Conservation (phyloP, 30 jellyfish, hydroid and myxozoan species). For the Cassiopea andromeda region DNA sequence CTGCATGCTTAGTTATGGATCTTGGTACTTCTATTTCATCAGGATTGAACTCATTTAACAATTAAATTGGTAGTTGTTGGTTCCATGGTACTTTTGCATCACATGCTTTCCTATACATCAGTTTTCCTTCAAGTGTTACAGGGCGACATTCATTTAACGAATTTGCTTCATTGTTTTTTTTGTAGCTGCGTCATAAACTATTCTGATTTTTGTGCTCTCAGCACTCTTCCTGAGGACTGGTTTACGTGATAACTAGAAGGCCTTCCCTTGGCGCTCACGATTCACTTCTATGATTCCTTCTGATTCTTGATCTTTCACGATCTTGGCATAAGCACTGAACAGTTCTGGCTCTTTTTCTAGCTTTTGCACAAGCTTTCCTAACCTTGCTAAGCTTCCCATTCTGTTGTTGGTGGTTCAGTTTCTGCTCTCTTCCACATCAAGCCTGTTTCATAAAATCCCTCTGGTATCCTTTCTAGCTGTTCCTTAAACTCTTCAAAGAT, state of each 20-base stretch:
- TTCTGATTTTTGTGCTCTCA: slow-evolving; percentile 65
- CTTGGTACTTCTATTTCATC: slow-evolving; percentile 42
- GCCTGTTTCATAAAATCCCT: slow-evolving; percentile 62
- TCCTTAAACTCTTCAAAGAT: slow-evolving; percentile 40
- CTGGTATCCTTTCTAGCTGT: slow-evolving; percentile 19
- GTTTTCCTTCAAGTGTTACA: slow-evolving; percentile 46
- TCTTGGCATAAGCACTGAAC: slow-evolving; percentile 28
- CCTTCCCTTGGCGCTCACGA: slow-evolving; percentile 31
- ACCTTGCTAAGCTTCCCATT: slow-evolving; percentile 51
- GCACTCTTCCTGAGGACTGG: slow-evolving; percentile 68
- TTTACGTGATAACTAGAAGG: slow-evolving; percentile 62
- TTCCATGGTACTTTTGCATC: slow-evolving; percentile 61
- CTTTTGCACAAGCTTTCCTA: slow-evolving; percentile 24
- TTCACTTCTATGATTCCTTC: slow-evolving; percentile 58
- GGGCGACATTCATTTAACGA: slow-evolving; percentile 29
- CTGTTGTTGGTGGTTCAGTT: slow-evolving; percentile 30
- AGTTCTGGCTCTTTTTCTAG: slow-evolving; percentile 60
- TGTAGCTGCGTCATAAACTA: slow-evolving; percentile 39
- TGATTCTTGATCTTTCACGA: slow-evolving; percentile 37
- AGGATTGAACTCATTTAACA: slow-evolving; percentile 35
- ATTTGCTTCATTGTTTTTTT: not conserved
- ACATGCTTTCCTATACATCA: slow-evolving; percentile 49
- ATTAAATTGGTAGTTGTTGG: slow-evolving; percentile 21
- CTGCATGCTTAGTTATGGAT: slow-evolving; percentile 8
- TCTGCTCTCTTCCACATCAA: slow-evolving; percentile 39